Base-by-base conservation (phyloP, 2,113 vertebrate genomes). In the Polyodon spathula region DNA sequence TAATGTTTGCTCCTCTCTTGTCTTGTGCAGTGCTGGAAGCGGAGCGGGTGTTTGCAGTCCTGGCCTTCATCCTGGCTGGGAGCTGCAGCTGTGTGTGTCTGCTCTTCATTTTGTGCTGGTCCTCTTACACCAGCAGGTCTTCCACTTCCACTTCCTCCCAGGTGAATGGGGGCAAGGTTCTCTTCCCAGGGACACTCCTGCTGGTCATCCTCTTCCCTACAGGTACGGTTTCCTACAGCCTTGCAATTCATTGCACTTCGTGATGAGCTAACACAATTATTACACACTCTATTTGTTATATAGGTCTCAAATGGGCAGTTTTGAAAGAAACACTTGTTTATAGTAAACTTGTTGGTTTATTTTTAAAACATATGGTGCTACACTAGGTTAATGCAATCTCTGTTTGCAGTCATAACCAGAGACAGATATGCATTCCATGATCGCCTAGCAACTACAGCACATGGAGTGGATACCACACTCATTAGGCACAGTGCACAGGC, bases 51-150 rank as follows among this genome's bases (percentile, higher is more conserved):
- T 87, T 90, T 61, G 81, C 74, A 1, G 66, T 75, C 4, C 50
- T 90, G 6, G 76, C 86, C 50, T 82, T 73, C 66, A 46, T 90
- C 11, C 82, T 87, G 86, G 82, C 83, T 0, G 1, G 80, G 54
- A 75, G 79, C 71, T 83, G 83, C 0, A 75, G 68, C 1, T 73
- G 73, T 16, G 72, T 88, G 52, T 88, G 84, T 37, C 71, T 89
- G 62, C 65, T 87, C 55, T 82, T 89, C 46, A 76, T 84, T 66
- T 76, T 85, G 75, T 89, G 84, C 74, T 87, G 84, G 87, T 84
- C 77, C 2, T 76, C 78, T 1, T 38, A 68, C 59, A 88, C 84
- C 0, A 74, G 81, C 71, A 80, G 54, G 17, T 83, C 86, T 59
- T 86, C 86, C 71, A 81, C 81, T 54, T 84, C 86, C 80, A 81